A percentile compares a stretch with the other conserved stretches of the same genome.
phyloP scores from a whole-genome alignment of 1,140 invertebrate genomes.

The Pectinophora gossypiella region DNA sequence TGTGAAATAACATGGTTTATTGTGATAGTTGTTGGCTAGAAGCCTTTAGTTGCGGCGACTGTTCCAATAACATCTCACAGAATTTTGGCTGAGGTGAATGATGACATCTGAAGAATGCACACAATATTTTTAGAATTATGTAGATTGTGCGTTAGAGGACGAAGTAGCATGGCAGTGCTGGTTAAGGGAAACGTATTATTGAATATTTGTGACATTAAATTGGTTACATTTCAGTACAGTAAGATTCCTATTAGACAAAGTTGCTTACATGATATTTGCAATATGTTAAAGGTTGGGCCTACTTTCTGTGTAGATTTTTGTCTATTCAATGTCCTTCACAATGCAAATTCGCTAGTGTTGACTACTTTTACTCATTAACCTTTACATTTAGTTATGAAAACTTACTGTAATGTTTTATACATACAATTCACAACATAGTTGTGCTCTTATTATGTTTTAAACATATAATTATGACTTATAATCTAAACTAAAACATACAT shows the following conservation, averaged over 20 bases:
- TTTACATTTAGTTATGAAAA: too few relatives aligned
- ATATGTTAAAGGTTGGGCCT: slow-evolving; percentile 27
- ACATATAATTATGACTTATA: too few relatives aligned
- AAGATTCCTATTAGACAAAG: background rate
- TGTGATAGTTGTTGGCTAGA: background rate
- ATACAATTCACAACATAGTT: too few relatives aligned
- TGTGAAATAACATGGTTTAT: background rate
- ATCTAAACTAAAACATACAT: too few relatives aligned
- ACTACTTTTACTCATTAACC: too few relatives aligned
- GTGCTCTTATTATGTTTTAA: too few relatives aligned
- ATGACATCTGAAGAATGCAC: slow-evolving; percentile 60
- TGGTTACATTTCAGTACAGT: background rate
- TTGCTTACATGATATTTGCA: slow-evolving; percentile 15
- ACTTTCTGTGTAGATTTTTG: slow-evolving; percentile 47
- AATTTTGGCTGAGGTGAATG: slow-evolving; percentile 31
- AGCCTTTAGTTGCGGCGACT: background rate
- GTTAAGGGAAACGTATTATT: background rate
- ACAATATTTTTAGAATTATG: slow-evolving; percentile 73
- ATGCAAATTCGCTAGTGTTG: background rate
- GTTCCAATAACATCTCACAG: slow-evolving; percentile 6
- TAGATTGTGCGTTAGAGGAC: slow-evolving; percentile 62
- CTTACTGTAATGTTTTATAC: too few relatives aligned
- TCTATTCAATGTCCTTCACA: slow-evolving; percentile 41
- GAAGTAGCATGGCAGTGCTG: slow-evolving; percentile 41
- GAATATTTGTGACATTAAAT: background rate